phyloP scores from a whole-genome alignment of 2,888 invertebrate genomes.

The Glaucopsyche alexis region DNA sequence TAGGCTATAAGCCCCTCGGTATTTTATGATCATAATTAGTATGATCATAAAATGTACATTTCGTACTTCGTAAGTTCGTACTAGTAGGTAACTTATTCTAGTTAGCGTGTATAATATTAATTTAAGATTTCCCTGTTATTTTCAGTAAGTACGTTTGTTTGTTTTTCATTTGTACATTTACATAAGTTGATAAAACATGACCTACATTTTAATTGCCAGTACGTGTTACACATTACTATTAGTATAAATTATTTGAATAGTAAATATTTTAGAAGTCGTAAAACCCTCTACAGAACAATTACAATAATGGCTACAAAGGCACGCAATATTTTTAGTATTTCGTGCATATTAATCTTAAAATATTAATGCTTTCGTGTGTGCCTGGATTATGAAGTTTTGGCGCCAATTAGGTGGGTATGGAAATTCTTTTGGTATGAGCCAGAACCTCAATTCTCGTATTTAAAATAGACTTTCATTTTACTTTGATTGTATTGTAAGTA shows the following conservation, averaged over 20 bases:
- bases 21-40: background rate
- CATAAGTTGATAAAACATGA: slow-evolving; percentile 25
- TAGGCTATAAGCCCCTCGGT: too few relatives aligned
- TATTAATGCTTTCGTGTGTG: slow-evolving; percentile 9
- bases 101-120: slow-evolving; percentile 21
- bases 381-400: slow-evolving; percentile 13
- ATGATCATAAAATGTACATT: background rate
- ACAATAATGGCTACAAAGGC: slow-evolving; percentile 4
- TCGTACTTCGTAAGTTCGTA: background rate
- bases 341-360: slow-evolving; percentile 18
- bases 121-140: slow-evolving; percentile 6
- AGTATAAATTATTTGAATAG: slow-evolving; percentile 7
- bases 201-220: slow-evolving; percentile 22
- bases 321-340: slow-evolving; percentile 24
- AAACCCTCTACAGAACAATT: slow-evolving; percentile 15
- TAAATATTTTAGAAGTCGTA: slow-evolving; percentile 14
- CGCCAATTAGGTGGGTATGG: background rate
- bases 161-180: background rate
- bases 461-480: too few relatives aligned
- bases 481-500: too few relatives aligned
- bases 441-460: too few relatives aligned
- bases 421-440: background rate
- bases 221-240: slow-evolving; percentile 23
- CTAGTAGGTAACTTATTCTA: background rate
- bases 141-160: slow-evolving; percentile 15